Evolutionary conservation across 2,113 vertebrate genomes (phyloP).

Genomic region (Hyla sarda): DNA sequence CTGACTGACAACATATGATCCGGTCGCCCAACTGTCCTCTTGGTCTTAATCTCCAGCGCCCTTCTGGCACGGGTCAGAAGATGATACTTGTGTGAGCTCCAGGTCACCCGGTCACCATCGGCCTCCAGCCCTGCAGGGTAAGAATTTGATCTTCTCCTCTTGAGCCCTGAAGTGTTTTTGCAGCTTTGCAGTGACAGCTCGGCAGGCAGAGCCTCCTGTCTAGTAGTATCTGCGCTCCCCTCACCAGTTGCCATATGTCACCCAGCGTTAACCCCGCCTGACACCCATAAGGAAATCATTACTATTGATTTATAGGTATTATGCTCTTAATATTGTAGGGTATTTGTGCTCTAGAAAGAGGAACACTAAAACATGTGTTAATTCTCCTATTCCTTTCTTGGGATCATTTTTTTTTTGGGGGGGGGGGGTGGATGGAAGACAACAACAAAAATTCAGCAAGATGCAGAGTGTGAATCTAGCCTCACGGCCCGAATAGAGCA

Average conservation of each 20-base stretch:
- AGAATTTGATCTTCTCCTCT: background rate
- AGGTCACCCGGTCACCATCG: background rate
- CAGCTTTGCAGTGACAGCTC: background rate
- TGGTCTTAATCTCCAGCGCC: background rate
- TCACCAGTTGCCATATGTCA: background rate
- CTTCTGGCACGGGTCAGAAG: conserved; percentile 18
- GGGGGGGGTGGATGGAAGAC: no score
- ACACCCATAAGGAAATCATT: background rate
- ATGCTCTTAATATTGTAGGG: no score
- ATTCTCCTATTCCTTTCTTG: no score
- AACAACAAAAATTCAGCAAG: no score
- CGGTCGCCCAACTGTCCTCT: background rate
- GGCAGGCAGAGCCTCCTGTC: background rate
- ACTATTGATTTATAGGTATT: background rate
- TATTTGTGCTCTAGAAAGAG: no score
- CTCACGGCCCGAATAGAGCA: no score
- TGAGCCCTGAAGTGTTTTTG: background rate
- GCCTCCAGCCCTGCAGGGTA: background rate
- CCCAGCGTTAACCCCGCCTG: background rate
- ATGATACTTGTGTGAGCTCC: background rate
- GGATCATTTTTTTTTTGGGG: no score
- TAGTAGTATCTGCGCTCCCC: background rate
- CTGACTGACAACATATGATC: background rate
- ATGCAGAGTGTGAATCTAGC: no score
- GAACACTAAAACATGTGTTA: no score